A percentile compares a stretch with the other conserved stretches of the same genome.
Conservation (phyloP, 2,888 invertebrate genomes). For the Chironomus tentans region DNA sequence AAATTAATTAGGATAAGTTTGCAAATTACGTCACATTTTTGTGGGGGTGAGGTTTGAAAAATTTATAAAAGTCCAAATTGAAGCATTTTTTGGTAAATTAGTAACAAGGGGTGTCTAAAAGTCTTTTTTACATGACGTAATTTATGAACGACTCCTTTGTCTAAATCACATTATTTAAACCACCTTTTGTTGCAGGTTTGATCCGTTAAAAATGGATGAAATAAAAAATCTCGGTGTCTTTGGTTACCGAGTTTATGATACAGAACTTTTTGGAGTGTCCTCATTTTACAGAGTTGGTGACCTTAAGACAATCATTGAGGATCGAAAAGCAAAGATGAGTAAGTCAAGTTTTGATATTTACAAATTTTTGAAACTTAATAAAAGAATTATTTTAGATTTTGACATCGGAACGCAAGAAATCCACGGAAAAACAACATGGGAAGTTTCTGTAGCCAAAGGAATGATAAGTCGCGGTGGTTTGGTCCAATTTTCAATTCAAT, state of each 20-base stretch:
- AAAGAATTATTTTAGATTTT: conserved; percentile 46
- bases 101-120: no score
- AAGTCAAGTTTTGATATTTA: conserved; percentile 18
- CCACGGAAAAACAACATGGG: conserved; percentile 70
- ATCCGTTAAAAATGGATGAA: conserved; percentile 66
- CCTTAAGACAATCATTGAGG: conserved; percentile 60
- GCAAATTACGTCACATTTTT: no score
- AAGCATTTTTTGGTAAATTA: no score
- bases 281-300: conserved; percentile 76
- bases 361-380: no score
- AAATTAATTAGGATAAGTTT: no score
- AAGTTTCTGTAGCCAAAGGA: conserved; percentile 57
- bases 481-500: conserved; percentile 68
- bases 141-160: no score
- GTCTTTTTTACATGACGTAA: no score
- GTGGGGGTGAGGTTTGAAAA: no score
- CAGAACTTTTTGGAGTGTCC: conserved; percentile 69
- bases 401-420: conserved; percentile 73
- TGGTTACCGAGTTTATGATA: conserved; percentile 58
- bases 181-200: conserved; percentile 46
- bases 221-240: conserved; percentile 65
- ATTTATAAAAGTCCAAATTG: no score
- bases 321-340: conserved; percentile 48
- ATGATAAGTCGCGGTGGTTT: conserved; percentile 61
- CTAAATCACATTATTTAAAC: no score